Evolutionary conservation across 2,797 vertebrate species (phyloP).

Genomic region (Bradypodion ventrale): DNA sequence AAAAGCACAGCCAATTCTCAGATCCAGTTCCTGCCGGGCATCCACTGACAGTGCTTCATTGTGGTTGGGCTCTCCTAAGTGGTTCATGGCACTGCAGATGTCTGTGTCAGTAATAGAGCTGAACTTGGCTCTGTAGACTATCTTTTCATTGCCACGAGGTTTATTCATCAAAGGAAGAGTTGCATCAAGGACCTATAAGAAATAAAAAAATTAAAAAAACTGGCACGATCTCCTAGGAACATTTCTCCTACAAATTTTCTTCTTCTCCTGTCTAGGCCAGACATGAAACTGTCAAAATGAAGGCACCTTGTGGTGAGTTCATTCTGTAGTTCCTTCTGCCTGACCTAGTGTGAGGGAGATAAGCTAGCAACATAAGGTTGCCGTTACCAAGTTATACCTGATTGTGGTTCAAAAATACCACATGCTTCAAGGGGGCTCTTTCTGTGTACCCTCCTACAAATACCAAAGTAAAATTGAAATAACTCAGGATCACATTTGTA

Average conservation of each 20-base stretch:
- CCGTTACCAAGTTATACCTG: too few relatives aligned
- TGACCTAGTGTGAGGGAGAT: too few relatives aligned
- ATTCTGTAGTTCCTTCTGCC: too few relatives aligned
- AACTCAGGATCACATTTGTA: background rate
- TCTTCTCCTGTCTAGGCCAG: too few relatives aligned
- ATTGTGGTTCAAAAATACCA: too few relatives aligned
- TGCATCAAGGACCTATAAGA: conserved; percentile 89
- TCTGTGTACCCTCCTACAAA: too few relatives aligned
- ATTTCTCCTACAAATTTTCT: too few relatives aligned
- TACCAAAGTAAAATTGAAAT: background rate
- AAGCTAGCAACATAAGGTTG: too few relatives aligned
- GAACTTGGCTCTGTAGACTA: conserved; percentile 89
- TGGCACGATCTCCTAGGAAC: background rate
- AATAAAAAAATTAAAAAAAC: background rate
- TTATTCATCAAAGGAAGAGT: conserved; percentile 89
- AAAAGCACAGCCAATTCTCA: conserved; percentile 96
- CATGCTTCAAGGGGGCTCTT: too few relatives aligned
- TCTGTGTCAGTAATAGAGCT: conserved; percentile 97
- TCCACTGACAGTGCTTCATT: conserved; percentile 95
- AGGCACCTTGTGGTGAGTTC: too few relatives aligned
- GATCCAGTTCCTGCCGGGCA: conserved; percentile 95
- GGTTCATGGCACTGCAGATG: conserved; percentile 93
- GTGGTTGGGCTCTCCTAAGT: conserved; percentile 89
- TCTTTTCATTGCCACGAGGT: conserved; percentile 72
- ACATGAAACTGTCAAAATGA: too few relatives aligned